Conservation (phyloP, 2,888 invertebrate genomes). For the Leptopterna dolabrata region DNA sequence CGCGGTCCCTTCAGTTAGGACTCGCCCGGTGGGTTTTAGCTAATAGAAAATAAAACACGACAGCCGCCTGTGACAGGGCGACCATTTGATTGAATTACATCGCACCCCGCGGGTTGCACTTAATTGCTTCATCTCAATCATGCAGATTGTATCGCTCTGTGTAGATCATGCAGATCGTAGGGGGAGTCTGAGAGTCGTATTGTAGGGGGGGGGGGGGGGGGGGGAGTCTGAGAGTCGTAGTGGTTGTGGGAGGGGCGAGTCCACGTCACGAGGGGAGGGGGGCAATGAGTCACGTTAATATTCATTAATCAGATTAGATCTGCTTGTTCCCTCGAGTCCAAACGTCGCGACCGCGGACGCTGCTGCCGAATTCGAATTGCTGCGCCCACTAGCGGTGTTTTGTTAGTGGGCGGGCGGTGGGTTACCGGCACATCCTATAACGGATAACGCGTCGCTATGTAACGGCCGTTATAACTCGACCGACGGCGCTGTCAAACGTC, state of each 20-base stretch:
- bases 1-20: no score
- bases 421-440: neutral
- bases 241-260: neutral
- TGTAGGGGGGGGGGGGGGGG: neutral
- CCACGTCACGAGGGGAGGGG: neutral
- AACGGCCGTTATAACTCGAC: neutral
- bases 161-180: slow-evolving; percentile 18
- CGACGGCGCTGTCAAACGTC: neutral
- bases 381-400: neutral
- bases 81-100: slow-evolving; percentile 39
- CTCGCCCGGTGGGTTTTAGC: neutral
- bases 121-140: slow-evolving; percentile 46
- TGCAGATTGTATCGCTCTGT: slow-evolving; percentile 49
- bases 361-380: slow-evolving; percentile 35
- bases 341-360: slow-evolving; percentile 1
- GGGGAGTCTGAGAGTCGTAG: neutral
- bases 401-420: slow-evolving; percentile 6
- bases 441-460: neutral
- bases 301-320: slow-evolving; percentile 52
- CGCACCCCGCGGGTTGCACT: neutral
- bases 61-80: neutral
- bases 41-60: neutral
- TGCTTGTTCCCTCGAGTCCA: slow-evolving; percentile 41
- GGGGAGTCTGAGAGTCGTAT: neutral
- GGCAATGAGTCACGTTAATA: slow-evolving; percentile 51